Evolutionary conservation across 2,888 invertebrate species (phyloP), one percentile per base, ranked within the genome.

Genomic region (Tuberolachnus salignus): DNA sequence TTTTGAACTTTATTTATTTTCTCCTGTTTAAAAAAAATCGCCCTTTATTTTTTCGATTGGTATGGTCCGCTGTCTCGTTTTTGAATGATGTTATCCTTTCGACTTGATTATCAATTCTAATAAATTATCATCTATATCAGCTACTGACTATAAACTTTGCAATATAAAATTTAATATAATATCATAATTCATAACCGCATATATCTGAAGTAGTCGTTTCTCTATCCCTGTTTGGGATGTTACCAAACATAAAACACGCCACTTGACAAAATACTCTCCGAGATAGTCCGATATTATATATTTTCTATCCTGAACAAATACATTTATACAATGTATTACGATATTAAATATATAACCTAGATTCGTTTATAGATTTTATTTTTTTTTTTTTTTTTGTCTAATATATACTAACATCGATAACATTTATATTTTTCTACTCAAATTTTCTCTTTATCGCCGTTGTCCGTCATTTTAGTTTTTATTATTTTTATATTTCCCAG

Each of bases 321-420:
- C 53, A 69, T 19, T 34, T 69, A 69, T 69, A 46, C 23, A 46
- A 66, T 66, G 16, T 23, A 46, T 49, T 19, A 34, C 34, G 3
- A 14, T 34, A 69, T 69, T 69, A 53, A 69, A 69, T 69, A 53
- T 53, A 19, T 53, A 69, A 34, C 34, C 34, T 34, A 69, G 51
- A 69, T 53, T 42, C 53, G 26, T 51, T 19, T 19, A 34, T 44
- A 67, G 46, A 23, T 49, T 23, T 21, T 23, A 9, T 16, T 49
- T 66, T 23, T n/a, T n/a, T n/a, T n/a, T n/a, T n/a, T 46, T 10
- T 6, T 8, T n/a, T 3, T 2, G 49, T 13, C 13, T 3, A 16
- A 13, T 49, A 49, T 51, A 19, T 53, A 46, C 44, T 64, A 42
- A 63, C 1, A 21, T n/a, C 51, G 34, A 51, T 34, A 34, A 51